These are phyloP conservation scores for Morpho helenor DNA, from an alignment of 2,888 invertebrate genomes.

Conservation along the genomic window DNA sequence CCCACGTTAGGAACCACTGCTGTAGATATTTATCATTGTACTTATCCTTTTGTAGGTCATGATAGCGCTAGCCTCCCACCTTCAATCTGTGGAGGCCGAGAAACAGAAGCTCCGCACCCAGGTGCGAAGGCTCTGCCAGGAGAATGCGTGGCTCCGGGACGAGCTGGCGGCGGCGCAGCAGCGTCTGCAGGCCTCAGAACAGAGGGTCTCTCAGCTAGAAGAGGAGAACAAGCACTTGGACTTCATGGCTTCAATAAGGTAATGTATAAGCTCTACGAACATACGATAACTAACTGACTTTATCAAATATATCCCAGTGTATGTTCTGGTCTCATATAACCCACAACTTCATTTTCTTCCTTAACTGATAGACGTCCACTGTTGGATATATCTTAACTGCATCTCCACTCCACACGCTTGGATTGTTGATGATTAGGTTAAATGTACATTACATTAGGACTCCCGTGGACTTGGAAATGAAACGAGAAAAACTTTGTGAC, in stretches of 20 bases:
- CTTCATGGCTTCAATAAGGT: slow-evolving; percentile 97
- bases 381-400: too few species aligned
- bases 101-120: slow-evolving; percentile 99
- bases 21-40: too few species aligned
- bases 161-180: slow-evolving; percentile 99
- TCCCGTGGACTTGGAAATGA: too few species aligned
- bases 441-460: too few species aligned
- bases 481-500: too few species aligned
- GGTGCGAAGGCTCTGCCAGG: slow-evolving; percentile 97
- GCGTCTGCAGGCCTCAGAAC: slow-evolving; percentile 96
- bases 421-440: background rate
- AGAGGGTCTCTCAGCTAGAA: slow-evolving; percentile 96
- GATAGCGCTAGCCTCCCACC: slow-evolving; percentile 96
- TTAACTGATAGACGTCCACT: too few species aligned
- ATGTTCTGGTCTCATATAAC: too few species aligned
- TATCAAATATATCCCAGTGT: too few species aligned
- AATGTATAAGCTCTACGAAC: slow-evolving; percentile 3
- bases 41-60: slow-evolving; percentile 83
- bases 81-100: slow-evolving; percentile 98
- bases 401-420: background rate
- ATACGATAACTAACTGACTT: too few species aligned
- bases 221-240: slow-evolving; percentile 98
- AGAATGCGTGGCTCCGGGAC: slow-evolving; percentile 99
- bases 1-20: too few species aligned
- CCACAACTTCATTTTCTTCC: too few species aligned